phyloP scores from a whole-genome alignment of 2,797 vertebrate species.

The Menidia menidia region DNA sequence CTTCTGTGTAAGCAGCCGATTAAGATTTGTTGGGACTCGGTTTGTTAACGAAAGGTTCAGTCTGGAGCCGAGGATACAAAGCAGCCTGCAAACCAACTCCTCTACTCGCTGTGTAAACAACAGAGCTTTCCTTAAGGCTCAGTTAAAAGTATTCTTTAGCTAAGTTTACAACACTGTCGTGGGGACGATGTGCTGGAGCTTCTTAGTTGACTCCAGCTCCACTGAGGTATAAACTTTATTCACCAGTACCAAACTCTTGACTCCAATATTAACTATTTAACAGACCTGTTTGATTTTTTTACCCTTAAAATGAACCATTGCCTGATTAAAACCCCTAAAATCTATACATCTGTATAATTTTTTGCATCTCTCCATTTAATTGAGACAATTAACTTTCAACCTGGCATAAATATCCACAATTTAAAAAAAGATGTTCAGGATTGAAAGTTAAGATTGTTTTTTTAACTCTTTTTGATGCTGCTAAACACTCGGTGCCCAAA shows the following conservation, averaged over 20 bases:
- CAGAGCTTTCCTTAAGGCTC: constrained; percentile 28
- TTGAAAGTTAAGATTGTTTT: neutral
- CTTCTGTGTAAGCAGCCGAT: constrained; percentile 1
- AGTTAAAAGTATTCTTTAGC: constrained; percentile 26
- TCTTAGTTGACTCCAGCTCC: neutral
- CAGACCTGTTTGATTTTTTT: neutral
- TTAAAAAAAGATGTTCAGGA: neutral
- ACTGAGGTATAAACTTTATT: constrained; percentile 17
- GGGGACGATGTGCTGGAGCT: neutral
- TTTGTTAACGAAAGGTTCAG: constrained; percentile 16
- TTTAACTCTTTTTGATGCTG: no score
- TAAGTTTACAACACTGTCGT: neutral
- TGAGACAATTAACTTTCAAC: neutral
- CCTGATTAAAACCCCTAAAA: neutral
- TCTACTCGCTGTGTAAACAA: constrained; percentile 22
- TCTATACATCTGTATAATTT: neutral
- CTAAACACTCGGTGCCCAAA: no score
- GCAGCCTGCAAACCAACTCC: constrained; percentile 14
- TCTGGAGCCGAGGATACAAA: neutral
- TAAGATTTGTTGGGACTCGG: neutral
- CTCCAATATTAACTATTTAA: constrained; percentile 14
- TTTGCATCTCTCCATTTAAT: neutral
- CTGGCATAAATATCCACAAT: no score
- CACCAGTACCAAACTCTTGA: neutral
- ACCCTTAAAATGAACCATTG: neutral